Evolutionary conservation across 2,888 invertebrate genomes (phyloP).

Genomic region (Ornithoptera alexandrae): DNA sequence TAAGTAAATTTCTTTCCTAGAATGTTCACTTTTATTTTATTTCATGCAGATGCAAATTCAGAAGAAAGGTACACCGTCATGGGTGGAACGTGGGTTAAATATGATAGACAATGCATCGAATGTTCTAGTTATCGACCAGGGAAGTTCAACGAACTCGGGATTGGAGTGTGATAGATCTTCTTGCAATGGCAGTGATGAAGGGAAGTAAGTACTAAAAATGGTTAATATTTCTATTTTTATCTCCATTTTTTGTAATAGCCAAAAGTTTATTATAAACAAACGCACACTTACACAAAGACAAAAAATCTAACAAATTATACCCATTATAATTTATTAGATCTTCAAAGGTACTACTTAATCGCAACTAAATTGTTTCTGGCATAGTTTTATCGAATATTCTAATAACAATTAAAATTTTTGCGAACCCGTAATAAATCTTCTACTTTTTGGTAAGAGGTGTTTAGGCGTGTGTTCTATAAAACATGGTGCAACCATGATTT

Average conservation of each 20-base stretch:
- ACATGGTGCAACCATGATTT: too few relatives aligned
- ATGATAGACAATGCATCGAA: slow-evolving; percentile 76
- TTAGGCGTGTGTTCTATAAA: too few relatives aligned
- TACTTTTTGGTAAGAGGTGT: neutral
- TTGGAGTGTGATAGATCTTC: slow-evolving; percentile 71
- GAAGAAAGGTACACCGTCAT: slow-evolving; percentile 76
- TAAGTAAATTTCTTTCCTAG: neutral
- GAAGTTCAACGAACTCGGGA: slow-evolving; percentile 69
- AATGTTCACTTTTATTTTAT: neutral
- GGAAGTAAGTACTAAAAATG: slow-evolving; percentile 51
- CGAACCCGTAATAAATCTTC: neutral
- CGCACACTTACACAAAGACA: too few relatives aligned
- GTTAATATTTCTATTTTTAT: neutral
- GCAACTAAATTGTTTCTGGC: too few relatives aligned
- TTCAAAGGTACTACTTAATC: too few relatives aligned
- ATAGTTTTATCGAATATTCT: too few relatives aligned
- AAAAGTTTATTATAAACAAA: neutral
- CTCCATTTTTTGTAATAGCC: neutral
- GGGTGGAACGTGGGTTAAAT: slow-evolving; percentile 80
- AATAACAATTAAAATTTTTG: too few relatives aligned
- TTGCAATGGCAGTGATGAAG: slow-evolving; percentile 72
- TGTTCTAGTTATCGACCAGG: slow-evolving; percentile 80
- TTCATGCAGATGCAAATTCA: slow-evolving; percentile 68
- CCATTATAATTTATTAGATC: too few relatives aligned
- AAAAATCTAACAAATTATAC: too few relatives aligned